A percentile compares a stretch with the other conserved stretches of the same genome.
These are phyloP conservation scores for Palythoa grandiflora DNA, from an alignment of 92 coral and sea anemone species.

Conservation along the genomic window DNA sequence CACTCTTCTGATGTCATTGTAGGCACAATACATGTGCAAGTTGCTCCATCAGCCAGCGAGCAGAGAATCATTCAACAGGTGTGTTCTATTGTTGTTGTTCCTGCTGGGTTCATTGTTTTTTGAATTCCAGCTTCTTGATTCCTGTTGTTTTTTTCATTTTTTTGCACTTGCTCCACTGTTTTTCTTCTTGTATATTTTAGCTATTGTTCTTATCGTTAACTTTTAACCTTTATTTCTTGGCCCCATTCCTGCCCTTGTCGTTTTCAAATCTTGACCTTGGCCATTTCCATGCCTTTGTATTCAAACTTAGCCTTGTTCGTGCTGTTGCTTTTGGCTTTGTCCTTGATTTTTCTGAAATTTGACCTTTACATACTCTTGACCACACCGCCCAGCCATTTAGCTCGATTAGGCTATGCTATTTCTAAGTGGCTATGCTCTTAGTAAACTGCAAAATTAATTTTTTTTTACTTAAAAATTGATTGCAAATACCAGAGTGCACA, in stretches of 20 bases:
- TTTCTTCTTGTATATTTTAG: not conserved
- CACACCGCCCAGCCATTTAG: too few species aligned
- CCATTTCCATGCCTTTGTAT: too few species aligned
- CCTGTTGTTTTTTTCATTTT: not conserved
- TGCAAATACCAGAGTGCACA: too few species aligned
- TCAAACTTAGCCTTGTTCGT: too few species aligned
- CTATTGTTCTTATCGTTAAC: not conserved
- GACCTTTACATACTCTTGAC: too few species aligned
- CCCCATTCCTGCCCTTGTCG: not conserved
- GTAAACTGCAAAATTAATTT: too few species aligned
- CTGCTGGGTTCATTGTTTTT: too few species aligned
- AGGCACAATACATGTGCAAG: conserved; percentile 94
- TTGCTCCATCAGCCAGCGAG: conserved; percentile 97
- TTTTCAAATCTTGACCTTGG: not conserved
- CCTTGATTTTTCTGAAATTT: too few species aligned
- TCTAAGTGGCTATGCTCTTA: too few species aligned
- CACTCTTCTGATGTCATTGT: conserved; percentile 85
- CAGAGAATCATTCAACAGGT: conserved; percentile 95
- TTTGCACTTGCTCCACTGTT: not conserved
- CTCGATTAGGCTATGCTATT: too few species aligned
- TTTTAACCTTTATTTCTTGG: not conserved
- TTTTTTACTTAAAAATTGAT: too few species aligned
- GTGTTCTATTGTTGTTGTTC: not conserved
- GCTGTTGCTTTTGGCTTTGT: too few species aligned
- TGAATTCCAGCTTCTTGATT: not conserved